Evolutionary conservation across 2,888 invertebrate species (phyloP).

Genomic region (Bellardia pandia): DNA sequence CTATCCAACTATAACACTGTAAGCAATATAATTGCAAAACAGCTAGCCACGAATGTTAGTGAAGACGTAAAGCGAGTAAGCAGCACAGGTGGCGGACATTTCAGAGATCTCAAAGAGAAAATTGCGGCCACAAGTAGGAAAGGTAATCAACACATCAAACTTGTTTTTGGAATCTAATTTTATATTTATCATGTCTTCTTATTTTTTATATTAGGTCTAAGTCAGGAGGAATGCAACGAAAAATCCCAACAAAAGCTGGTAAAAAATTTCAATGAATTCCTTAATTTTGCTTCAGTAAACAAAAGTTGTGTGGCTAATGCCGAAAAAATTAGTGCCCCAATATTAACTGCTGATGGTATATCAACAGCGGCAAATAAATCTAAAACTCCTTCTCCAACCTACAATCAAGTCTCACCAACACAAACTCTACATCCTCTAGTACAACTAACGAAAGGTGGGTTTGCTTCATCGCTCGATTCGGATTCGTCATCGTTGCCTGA

Average conservation of each 20-base stretch:
- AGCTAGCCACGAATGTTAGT: constrained; percentile 78
- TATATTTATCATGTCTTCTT: neutral
- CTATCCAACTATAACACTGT: constrained; percentile 79
- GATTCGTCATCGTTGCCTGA: constrained; percentile 84
- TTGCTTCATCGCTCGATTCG: constrained; percentile 83
- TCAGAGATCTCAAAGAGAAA: constrained; percentile 86
- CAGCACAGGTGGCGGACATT: constrained; percentile 84
- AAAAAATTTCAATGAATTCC: constrained; percentile 93
- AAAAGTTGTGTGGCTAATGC: constrained; percentile 84
- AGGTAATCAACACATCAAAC: constrained; percentile 75
- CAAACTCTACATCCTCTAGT: constrained; percentile 82
- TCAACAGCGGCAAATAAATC: constrained; percentile 55
- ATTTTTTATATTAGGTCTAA: constrained; percentile 70
- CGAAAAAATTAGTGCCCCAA: constrained; percentile 50
- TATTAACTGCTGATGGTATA: constrained; percentile 25
- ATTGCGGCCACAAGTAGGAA: constrained; percentile 85
- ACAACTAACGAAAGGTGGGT: constrained; percentile 84
- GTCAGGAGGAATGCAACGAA: constrained; percentile 76
- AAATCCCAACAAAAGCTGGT: constrained; percentile 85
- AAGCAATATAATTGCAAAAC: constrained; percentile 82
- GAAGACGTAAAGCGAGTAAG: constrained; percentile 79
- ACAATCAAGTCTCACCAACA: constrained; percentile 66
- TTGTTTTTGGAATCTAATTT: neutral
- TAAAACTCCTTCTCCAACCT: constrained; percentile 72
- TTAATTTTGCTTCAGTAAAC: constrained; percentile 89